phyloP scores from a whole-genome alignment of 2,888 invertebrate genomes.

The Toxonevra muliebris region DNA sequence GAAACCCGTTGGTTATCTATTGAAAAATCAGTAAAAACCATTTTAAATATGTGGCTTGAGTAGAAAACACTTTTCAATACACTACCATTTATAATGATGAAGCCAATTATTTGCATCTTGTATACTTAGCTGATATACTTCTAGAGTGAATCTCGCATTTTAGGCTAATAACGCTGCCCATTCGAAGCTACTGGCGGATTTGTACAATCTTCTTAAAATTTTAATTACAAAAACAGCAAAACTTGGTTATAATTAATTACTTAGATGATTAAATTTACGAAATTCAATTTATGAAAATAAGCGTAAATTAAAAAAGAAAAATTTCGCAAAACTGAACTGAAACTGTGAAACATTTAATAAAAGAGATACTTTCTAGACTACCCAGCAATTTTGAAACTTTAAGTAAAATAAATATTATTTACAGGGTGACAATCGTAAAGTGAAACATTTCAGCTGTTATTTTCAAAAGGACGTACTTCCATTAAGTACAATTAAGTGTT shows the following conservation, averaged over 20 bases:
- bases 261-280: conserved; percentile 3
- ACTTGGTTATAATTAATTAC: background rate
- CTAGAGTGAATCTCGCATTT: conserved; percentile 12
- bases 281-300: conserved; percentile 1
- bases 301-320: background rate
- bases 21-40: conserved; percentile 20
- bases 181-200: conserved; percentile 6
- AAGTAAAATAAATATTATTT: too few relatives aligned
- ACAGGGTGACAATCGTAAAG: too few relatives aligned
- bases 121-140: conserved; percentile 12
- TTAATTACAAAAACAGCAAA: conserved; percentile 14
- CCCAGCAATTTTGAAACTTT: too few relatives aligned
- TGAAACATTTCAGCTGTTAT: too few relatives aligned
- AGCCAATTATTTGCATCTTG: conserved; percentile 20
- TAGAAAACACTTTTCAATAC: conserved; percentile 24
- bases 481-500: too few relatives aligned
- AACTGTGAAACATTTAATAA: background rate
- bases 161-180: conserved; percentile 11
- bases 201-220: conserved; percentile 12
- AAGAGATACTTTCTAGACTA: background rate
- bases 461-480: too few relatives aligned
- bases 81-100: conserved; percentile 24
- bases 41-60: conserved; percentile 28
- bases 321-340: background rate
- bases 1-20: conserved; percentile 28